Evolutionary conservation across 1,140 invertebrate species (phyloP), one percentile per base, ranked within the genome.

Genomic region (Nautilus pompilius): DNA sequence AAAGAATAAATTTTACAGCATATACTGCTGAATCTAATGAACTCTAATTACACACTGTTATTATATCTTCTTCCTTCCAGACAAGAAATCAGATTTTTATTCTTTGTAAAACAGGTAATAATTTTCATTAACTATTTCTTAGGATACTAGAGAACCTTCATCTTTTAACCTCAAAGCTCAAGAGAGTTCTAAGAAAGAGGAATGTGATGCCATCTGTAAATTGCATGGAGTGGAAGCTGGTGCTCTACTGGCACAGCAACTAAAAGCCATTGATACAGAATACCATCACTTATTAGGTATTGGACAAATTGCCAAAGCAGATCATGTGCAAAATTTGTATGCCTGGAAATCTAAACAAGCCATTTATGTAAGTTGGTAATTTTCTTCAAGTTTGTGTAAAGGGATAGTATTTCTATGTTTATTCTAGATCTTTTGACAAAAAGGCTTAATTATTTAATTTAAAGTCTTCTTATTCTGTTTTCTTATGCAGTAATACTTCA

Each of bases 211-310:
- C n/a, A 81, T 82, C 26, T 80, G 78, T 69, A 73, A 79, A 62
- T 62, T 82, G 20, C 72, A 70, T 57, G 77, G 78, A 1, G 76
- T 80, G 2, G 74, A 77, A 8, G 59, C 5, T n/a, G 49, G 58
- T 0, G 75, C 77, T 28, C 78, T 77, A 0, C 67, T 79, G 4
- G 67, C 76, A 20, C 68, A 76, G 10, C 74, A 81, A 32, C 69
- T 82, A 36, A 80, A 80, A 56, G 80, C 80, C 13, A 74, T 82
- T 55, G 80, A 82, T 61, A 63, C 71, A 54, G 80, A 82, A 63
- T 82, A 79, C 62, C 80, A 82, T 53, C 67, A 74, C 58, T 60
- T 80, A n/a, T 46, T 79, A 4, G 66, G 74, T 17, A 67, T 51
- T 20, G 74, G 75, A 6, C 77, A 82, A 55, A 72, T 74, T 51